phyloP scores from a whole-genome alignment of 2,113 vertebrate species.

The Polyodon spathula region DNA sequence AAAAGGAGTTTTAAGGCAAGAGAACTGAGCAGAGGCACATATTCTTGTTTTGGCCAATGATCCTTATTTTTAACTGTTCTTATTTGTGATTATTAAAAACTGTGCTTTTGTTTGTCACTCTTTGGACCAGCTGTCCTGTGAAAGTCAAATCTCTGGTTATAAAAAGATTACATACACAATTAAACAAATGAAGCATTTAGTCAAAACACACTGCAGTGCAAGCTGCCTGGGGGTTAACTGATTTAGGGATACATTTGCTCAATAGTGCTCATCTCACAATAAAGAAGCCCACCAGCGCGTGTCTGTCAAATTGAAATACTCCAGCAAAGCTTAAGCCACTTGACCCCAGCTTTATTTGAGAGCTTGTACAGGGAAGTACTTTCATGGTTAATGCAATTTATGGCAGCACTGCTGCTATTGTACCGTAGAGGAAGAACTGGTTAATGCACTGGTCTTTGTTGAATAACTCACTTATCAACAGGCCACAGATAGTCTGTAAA shows the following conservation, averaged over 20 bases:
- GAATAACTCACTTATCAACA: background rate
- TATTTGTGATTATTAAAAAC: too few species aligned
- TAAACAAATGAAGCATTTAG: too few species aligned
- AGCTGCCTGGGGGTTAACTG: too few species aligned
- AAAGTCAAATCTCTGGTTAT: too few species aligned
- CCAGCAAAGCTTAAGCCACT: background rate
- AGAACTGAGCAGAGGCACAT: too few species aligned
- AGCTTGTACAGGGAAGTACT: background rate
- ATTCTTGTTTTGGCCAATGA: too few species aligned
- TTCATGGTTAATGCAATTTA: slow-evolving; percentile 4
- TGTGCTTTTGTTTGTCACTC: too few species aligned
- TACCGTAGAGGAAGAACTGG: slow-evolving; percentile 6
- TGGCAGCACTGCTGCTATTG: background rate
- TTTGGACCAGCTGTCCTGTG: too few species aligned
- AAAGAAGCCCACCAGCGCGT: background rate
- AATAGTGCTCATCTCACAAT: background rate
- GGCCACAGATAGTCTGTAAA: slow-evolving; percentile 1
- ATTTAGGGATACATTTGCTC: background rate
- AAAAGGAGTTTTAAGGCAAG: too few species aligned
- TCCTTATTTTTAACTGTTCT: too few species aligned
- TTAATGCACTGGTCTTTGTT: slow-evolving; percentile 2
- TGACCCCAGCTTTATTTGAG: slow-evolving; percentile 9
- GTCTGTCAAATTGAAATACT: background rate
- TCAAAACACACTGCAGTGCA: too few species aligned
- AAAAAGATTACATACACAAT: too few species aligned